Conservation (phyloP, 2,113 vertebrate species). For the Neolamprologus fasciatus region DNA sequence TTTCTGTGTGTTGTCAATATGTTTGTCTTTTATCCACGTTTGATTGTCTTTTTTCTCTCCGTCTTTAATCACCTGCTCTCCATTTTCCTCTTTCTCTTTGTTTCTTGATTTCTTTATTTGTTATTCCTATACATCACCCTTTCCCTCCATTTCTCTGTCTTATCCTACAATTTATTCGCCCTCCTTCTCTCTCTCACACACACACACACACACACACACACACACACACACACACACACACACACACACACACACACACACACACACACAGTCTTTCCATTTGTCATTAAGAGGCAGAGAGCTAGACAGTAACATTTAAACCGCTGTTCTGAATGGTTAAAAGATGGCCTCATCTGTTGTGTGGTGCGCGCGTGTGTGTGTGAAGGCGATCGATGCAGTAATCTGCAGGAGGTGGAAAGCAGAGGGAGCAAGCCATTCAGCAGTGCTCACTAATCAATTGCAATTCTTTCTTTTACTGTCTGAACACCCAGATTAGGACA, state of each 20-base stretch:
- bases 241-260: background rate
- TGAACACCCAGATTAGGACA: slow-evolving; percentile 44
- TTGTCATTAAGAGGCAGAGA: slow-evolving; percentile 47
- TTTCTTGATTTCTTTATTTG: slow-evolving; percentile 28
- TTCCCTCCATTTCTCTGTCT: background rate
- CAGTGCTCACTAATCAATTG: slow-evolving; percentile 62
- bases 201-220: background rate
- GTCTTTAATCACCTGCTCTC: background rate
- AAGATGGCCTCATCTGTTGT: slow-evolving; percentile 49
- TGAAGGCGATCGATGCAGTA: slow-evolving; percentile 58
- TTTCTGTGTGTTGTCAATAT: background rate
- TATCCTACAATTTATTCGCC: slow-evolving; percentile 15
- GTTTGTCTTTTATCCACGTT: background rate
- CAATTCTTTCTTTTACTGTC: slow-evolving; percentile 64
- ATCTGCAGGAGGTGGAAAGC: slow-evolving; percentile 58
- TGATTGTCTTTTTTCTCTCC: background rate
- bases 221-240: background rate
- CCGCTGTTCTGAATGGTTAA: slow-evolving; percentile 45
- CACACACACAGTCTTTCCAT: slow-evolving; percentile 28
- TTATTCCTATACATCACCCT: slow-evolving; percentile 6
- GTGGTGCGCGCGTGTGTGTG: slow-evolving; percentile 12
- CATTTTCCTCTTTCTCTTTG: background rate
- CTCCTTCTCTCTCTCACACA: background rate
- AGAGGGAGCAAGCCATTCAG: slow-evolving; percentile 45
- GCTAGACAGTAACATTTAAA: slow-evolving; percentile 57